Evolutionary conservation across 2,888 invertebrate species (phyloP).

Genomic region (Drosophila kuntzei): DNA sequence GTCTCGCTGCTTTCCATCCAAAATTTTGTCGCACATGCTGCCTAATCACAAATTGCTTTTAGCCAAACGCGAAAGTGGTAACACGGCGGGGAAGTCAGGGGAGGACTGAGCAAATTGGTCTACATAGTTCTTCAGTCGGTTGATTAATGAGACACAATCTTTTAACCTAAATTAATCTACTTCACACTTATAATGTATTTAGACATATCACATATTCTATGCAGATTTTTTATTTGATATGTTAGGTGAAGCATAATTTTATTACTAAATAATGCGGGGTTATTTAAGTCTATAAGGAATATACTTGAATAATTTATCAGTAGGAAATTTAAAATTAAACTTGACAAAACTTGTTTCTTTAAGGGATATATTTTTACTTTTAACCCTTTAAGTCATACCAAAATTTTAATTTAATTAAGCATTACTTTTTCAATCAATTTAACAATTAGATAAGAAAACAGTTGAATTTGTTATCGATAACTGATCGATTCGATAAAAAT

Average conservation of each 20-base stretch:
- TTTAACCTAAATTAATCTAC: constrained; percentile 18
- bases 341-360: too few relatives aligned
- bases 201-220: neutral
- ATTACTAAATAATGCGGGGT: neutral
- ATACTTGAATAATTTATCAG: too few relatives aligned
- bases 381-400: too few relatives aligned
- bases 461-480: neutral
- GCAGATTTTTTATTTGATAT: neutral
- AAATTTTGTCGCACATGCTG: constrained; percentile 57
- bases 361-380: too few relatives aligned
- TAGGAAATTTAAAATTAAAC: too few relatives aligned
- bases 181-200: neutral
- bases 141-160: constrained; percentile 13
- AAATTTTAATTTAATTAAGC: constrained; percentile 1
- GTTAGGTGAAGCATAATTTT: neutral
- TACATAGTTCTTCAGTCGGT: constrained; percentile 8
- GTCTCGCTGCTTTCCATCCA: constrained; percentile 1
- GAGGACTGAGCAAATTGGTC: constrained; percentile 11
- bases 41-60: constrained; percentile 81
- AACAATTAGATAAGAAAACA: neutral
- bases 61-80: constrained; percentile 34
- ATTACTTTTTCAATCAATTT: neutral
- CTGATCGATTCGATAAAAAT: neutral
- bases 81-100: neutral
- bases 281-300: neutral